A percentile compares a stretch with the other conserved stretches of the same genome.
These are phyloP conservation scores for Coptodon bakossiorum DNA, from an alignment of 2,113 vertebrate genomes.

Conservation along the genomic window DNA sequence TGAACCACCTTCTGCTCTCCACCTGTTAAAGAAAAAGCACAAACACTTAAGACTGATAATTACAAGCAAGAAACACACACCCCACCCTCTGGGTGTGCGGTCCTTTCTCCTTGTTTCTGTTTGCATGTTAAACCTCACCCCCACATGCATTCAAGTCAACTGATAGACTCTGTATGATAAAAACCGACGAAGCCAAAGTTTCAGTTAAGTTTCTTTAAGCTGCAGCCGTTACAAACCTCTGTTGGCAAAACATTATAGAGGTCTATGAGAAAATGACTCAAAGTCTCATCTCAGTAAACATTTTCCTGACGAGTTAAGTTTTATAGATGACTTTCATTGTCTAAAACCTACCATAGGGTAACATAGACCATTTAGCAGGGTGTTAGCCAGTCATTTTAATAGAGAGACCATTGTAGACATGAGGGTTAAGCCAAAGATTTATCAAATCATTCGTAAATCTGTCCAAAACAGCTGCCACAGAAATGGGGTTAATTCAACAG, in stretches of 20 bases:
- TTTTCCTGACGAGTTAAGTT: background rate
- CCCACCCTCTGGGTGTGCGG: background rate
- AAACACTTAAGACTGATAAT: background rate
- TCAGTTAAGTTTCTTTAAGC: background rate
- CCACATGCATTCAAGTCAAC: background rate
- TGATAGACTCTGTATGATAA: background rate
- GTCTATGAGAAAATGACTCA: background rate
- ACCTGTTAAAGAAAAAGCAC: conserved; percentile 3
- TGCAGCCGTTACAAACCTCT: rapidly evolving
- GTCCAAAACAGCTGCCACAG: background rate
- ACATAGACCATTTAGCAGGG: background rate
- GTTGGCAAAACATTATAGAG: background rate
- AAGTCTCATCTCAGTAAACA: background rate
- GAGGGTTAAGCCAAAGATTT: background rate
- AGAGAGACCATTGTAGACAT: background rate
- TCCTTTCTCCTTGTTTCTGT: background rate
- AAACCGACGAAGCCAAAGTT: background rate
- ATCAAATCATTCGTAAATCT: background rate
- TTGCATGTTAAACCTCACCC: background rate
- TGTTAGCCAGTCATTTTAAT: background rate
- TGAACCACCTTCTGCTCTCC: conserved; percentile 41
- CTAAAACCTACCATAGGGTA: background rate
- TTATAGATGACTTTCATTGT: background rate
- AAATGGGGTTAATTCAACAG: background rate
- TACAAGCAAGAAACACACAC: background rate